Evolutionary conservation across 2,888 invertebrate genomes (phyloP).

Genomic region (Lacanobia oleracea): DNA sequence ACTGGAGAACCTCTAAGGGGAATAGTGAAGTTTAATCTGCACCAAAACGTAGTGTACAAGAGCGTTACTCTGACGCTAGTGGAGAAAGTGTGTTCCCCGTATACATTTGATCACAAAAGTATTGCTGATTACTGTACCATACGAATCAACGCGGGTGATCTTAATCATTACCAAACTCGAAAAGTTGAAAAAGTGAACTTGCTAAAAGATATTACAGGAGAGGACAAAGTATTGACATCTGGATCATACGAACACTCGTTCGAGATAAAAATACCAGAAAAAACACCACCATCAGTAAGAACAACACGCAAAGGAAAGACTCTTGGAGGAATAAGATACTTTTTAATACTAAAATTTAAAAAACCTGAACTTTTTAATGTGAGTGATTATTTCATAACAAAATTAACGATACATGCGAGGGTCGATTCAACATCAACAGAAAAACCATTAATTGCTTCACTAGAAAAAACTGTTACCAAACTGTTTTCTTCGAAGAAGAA

Average conservation of each 20-base stretch:
- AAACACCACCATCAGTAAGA: conserved; percentile 39
- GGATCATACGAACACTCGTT: conserved; percentile 31
- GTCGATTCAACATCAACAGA: conserved; percentile 12
- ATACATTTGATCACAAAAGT: conserved; percentile 20
- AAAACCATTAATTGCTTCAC: conserved; percentile 13
- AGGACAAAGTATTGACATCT: background rate
- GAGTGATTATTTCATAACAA: conserved; percentile 8
- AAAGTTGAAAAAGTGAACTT: conserved; percentile 22
- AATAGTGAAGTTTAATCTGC: conserved; percentile 59
- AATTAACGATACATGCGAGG: conserved; percentile 19
- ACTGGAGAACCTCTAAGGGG: conserved; percentile 64
- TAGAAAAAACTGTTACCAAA: conserved; percentile 37
- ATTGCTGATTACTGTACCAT: conserved; percentile 32
- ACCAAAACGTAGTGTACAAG: conserved; percentile 56
- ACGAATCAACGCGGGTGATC: background rate
- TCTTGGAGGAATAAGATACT: conserved; percentile 31
- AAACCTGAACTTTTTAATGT: conserved; percentile 3
- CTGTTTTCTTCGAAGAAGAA: conserved; percentile 26
- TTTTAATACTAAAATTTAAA: conserved; percentile 40
- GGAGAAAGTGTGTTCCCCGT: conserved; percentile 57
- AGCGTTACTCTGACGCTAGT: conserved; percentile 59
- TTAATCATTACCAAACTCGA: conserved; percentile 14
- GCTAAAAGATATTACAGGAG: background rate
- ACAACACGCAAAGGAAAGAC: conserved; percentile 3
- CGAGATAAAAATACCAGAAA: conserved; percentile 37